Base-by-base conservation (phyloP, 2,113 vertebrate genomes). In the Anthoscopus minutus region DNA sequence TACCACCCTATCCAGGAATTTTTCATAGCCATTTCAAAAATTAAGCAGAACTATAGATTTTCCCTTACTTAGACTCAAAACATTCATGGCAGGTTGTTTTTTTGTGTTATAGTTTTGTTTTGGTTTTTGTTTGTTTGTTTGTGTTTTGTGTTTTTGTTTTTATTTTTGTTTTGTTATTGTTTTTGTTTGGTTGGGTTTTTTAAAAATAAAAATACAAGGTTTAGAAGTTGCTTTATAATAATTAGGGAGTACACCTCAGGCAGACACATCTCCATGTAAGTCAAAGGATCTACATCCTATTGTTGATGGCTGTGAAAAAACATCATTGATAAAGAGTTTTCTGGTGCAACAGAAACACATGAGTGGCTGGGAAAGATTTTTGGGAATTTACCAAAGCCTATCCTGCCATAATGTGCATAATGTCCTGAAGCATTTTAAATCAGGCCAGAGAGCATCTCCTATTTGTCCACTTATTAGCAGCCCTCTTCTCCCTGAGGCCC, bases 391-490 rank as follows among this genome's bases (percentile, higher is more conserved):
- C 51, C 21, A 22, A 69, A 64, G 48, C 27, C 53, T 48, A 22
- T 64, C 51, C 64, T 80, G 25, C n/a, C 1, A 1, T n/a, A 37
- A 83, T 16, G 3, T 44, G 22, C 10, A 28, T 79, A 60, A 78
- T 88, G 80, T 94, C 93, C 76, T 88, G 83, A 65, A 96, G 88
- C 88, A 76, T 78, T 96, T 90, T 65, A 86, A 88, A 94, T 30
- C 56, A 78, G 80, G 11, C 72, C 82, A 69, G 92, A 92, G 82
- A 86, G 23, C 61, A 78, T 76, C 56, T 95, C 80, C 48, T 94
- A 48, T 96, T 95, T 96, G 96, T 96, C 95, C 95, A 96, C 61
- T 93, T 96, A 97, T 93, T 93, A 97, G 88, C 67, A 96, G 38
- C 65, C 33, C n/a, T 71, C 65, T 86, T 90, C 83, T 96, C 92